Evolutionary conservation across 2,888 invertebrate species (phyloP).

Genomic region (Corythucha ciliata): DNA sequence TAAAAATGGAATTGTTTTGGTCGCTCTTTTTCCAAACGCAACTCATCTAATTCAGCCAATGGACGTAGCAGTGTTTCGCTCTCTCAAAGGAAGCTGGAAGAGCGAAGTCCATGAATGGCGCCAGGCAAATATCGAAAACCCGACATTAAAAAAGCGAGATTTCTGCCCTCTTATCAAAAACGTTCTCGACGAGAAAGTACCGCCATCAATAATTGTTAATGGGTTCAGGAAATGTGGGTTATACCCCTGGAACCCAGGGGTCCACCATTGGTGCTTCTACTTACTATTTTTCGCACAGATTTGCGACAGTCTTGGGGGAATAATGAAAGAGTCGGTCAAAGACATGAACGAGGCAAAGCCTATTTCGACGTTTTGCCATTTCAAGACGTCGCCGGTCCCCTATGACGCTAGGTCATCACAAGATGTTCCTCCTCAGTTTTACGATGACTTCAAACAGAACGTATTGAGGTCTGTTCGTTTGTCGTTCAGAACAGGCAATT

Average conservation of each 20-base stretch:
- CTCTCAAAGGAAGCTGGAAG: constrained; percentile 31
- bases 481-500: too few species aligned
- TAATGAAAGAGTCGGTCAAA: too few species aligned
- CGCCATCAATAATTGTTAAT: constrained; percentile 7
- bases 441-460: too few species aligned
- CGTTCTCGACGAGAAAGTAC: constrained; percentile 7
- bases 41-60: constrained; percentile 33
- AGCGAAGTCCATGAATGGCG: constrained; percentile 33
- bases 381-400: too few species aligned
- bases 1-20: constrained; percentile 34
- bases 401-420: too few species aligned
- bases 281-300: too few species aligned
- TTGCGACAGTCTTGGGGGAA: too few species aligned
- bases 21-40: constrained; percentile 31
- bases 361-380: too few species aligned
- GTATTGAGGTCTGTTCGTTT: too few species aligned
- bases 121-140: constrained; percentile 27
- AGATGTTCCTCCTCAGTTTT: too few species aligned
- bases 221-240: constrained; percentile 21
- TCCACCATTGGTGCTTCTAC: too few species aligned
- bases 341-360: too few species aligned
- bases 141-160: constrained; percentile 22
- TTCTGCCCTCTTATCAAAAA: constrained; percentile 22
- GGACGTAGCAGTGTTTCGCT: constrained; percentile 32
- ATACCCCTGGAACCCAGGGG: constrained; percentile 19